Base-by-base conservation (phyloP, 2,113 vertebrate genomes). In the Monopterus albus region DNA sequence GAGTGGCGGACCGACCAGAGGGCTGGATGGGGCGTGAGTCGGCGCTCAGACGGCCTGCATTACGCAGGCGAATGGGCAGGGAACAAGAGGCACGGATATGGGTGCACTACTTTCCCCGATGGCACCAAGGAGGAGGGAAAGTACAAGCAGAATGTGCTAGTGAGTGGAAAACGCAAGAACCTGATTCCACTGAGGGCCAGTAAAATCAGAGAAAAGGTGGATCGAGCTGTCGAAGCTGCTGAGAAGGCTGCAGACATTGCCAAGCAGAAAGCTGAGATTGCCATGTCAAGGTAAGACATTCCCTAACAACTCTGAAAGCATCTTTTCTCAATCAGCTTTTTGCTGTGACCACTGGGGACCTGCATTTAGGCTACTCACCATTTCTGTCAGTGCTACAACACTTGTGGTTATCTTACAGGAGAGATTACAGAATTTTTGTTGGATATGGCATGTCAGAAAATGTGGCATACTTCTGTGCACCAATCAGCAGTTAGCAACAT, bases 101-200 rank as follows among this genome's bases (percentile, higher is more conserved):
- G 97, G 47, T 98, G 96, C 94, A 96, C 97, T 92, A 98, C 96
- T 59, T 98, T 98, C 87, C 96, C 96, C 0, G 97, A 98, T 0
- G 96, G 98, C 86, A 98, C 96, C 79, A 98, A 98, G 87, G 97
- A 99, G 89, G 98, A 99, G 81, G 98, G 98, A 53, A 99, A 99
- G 89, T 99, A 98, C 93, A 98, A 99, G 89, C 98, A 97, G 93
- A 98, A 98, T 7, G 75, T 93, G 26, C 92, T 99, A 47, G 97
- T 98, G 73, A 96, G 97, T 12, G 98, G 98, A 53, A 98, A 98
- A 79, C 94, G 97, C 86, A 98, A 98, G 93, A 99, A 98, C 91
- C 94, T 99, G 60, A 97, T 99, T 89, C 98, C 98, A 0, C 93
- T 99, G 87, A 91, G 97, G 14, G 96, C 96, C 89, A 98, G 97